Percentiles rank a stretch among this genome's conserved stretches.
Conservation (phyloP, 2,888 invertebrate genomes). For the Plagodis dolabraria region DNA sequence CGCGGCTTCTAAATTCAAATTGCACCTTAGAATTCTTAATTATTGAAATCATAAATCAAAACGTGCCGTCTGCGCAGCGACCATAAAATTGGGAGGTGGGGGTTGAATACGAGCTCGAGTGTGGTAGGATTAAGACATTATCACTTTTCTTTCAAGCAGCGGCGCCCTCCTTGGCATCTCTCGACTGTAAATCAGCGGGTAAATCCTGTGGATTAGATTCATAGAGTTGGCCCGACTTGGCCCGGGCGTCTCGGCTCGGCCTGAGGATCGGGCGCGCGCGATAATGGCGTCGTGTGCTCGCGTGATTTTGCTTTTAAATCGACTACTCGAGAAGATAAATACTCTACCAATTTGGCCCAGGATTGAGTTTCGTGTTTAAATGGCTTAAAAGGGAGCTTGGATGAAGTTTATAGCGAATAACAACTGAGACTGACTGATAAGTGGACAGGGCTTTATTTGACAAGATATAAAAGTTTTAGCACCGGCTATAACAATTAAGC, state of each 20-base stretch:
- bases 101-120: slow-evolving; percentile 67
- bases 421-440: slow-evolving; percentile 71
- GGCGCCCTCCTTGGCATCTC: slow-evolving; percentile 74
- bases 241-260: slow-evolving; percentile 59
- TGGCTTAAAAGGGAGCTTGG: slow-evolving; percentile 66
- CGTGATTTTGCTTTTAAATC: slow-evolving; percentile 84
- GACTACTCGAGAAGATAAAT: slow-evolving; percentile 79
- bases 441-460: slow-evolving; percentile 52
- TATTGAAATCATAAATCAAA: slow-evolving; percentile 85
- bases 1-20: slow-evolving; percentile 80
- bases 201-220: slow-evolving; percentile 85
- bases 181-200: slow-evolving; percentile 84
- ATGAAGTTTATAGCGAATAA: slow-evolving; percentile 68
- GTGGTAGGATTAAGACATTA: slow-evolving; percentile 88
- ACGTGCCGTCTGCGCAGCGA: slow-evolving; percentile 82
- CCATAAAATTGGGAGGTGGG: slow-evolving; percentile 77
- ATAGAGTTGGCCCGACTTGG: slow-evolving; percentile 72
- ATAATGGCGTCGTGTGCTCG: slow-evolving; percentile 82
- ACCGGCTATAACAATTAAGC: slow-evolving; percentile 13
- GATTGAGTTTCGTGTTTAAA: slow-evolving; percentile 72
- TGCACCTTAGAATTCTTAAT: slow-evolving; percentile 85
- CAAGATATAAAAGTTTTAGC: slow-evolving; percentile 21
- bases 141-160: slow-evolving; percentile 86
- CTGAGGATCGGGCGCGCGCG: slow-evolving; percentile 76
- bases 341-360: slow-evolving; percentile 74